A percentile compares a stretch with the other conserved stretches of the same genome.
Evolutionary conservation across 1,140 invertebrate species (phyloP).

Genomic region (Eurosta solidaginis): DNA sequence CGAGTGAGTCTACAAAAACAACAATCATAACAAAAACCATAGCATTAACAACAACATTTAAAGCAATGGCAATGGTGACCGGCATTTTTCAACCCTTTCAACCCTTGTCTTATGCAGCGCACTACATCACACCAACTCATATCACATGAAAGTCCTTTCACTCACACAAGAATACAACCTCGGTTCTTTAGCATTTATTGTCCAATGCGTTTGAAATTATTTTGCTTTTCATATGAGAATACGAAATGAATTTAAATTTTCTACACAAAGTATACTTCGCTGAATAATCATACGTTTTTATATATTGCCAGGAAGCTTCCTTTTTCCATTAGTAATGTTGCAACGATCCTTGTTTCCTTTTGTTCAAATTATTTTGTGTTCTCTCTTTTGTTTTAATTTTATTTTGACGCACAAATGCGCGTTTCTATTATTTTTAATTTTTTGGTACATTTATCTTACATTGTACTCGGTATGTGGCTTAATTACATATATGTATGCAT

Average conservation of each 20-base stretch:
- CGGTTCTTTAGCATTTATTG: background rate
- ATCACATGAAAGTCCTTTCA: too few relatives aligned
- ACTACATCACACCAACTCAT: too few relatives aligned
- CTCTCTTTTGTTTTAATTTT: background rate
- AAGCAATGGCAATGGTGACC: background rate
- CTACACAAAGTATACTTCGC: background rate
- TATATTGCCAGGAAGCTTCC: background rate
- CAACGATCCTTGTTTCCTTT: background rate
- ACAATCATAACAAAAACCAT: background rate
- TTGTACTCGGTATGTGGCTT: too few relatives aligned
- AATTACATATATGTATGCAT: too few relatives aligned
- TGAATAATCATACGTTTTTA: background rate
- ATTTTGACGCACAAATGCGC: background rate
- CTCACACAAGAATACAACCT: background rate
- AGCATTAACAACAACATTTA: background rate
- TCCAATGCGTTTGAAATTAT: background rate
- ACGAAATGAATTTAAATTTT: conserved; percentile 22
- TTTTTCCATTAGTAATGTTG: background rate
- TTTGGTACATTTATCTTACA: background rate
- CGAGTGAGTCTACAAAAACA: background rate
- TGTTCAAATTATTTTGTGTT: background rate
- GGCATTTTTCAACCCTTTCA: conserved; percentile 18
- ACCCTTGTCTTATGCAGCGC: background rate
- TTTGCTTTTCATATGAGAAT: conserved; percentile 5
- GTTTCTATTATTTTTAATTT: background rate